Evolutionary conservation across 2,797 vertebrate genomes (phyloP).

Genomic region (Brachyalestes nurse): DNA sequence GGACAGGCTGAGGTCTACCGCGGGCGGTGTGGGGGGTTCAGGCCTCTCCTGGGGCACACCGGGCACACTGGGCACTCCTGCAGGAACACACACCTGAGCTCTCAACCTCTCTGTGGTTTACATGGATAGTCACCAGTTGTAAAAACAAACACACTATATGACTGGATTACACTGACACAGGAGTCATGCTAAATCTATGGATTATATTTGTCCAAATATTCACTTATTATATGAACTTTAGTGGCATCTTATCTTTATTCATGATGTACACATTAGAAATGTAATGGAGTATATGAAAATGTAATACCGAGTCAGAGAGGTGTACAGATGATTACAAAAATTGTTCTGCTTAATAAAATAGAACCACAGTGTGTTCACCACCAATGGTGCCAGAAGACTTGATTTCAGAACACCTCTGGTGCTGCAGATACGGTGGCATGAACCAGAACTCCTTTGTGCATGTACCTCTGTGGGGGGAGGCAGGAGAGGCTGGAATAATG

Average conservation of each 20-base stretch:
- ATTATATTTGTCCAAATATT: background rate
- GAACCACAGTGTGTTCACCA: background rate
- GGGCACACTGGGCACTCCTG: conserved; percentile 76
- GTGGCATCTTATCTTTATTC: background rate
- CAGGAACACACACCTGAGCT: conserved; percentile 47
- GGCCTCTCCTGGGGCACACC: conserved; percentile 77
- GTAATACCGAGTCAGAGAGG: too few relatives aligned
- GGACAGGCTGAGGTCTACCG: conserved; percentile 91
- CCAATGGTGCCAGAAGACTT: background rate
- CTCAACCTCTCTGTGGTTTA: conserved; percentile 18
- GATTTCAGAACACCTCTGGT: background rate
- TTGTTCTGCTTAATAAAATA: too few relatives aligned
- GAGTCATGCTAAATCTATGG: background rate
- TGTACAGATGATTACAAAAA: too few relatives aligned
- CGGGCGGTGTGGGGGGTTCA: conserved; percentile 82
- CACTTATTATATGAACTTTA: background rate
- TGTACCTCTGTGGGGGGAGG: conserved; percentile 79
- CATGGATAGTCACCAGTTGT: too few relatives aligned
- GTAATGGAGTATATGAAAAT: too few relatives aligned
- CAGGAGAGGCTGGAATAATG: conserved; percentile 78
- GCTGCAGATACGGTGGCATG: background rate
- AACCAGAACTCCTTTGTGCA: background rate
- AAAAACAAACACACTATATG: background rate
- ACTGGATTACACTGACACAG: background rate
- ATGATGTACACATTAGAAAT: too few relatives aligned